These are phyloP conservation scores for Hemistola chrysoprasaria DNA, from an alignment of 2,888 invertebrate genomes.

Conservation along the genomic window DNA sequence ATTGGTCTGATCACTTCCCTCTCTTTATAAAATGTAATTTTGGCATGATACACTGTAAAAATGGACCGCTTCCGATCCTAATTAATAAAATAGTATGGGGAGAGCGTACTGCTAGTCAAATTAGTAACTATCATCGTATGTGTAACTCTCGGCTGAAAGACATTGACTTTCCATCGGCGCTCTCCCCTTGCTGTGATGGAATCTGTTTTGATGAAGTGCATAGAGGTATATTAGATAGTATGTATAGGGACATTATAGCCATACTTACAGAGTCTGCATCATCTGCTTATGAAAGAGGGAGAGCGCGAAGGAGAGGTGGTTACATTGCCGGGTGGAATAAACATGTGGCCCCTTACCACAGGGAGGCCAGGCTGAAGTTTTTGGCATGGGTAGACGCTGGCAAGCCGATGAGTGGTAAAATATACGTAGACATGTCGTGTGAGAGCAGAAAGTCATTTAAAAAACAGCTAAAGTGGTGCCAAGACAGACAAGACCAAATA, in stretches of 20 bases:
- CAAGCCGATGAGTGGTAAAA: too few relatives aligned
- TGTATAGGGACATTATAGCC: slow-evolving; percentile 8
- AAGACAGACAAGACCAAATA: too few relatives aligned
- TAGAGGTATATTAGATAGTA: slow-evolving; percentile 3
- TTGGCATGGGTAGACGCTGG: too few relatives aligned
- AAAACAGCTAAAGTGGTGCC: too few relatives aligned
- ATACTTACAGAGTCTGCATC: slow-evolving; percentile 6
- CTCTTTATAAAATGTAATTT: slow-evolving; percentile 5
- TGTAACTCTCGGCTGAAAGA: slow-evolving; percentile 8
- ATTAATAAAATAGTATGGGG: too few relatives aligned
- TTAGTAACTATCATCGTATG: slow-evolving; percentile 1
- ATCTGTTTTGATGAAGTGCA: slow-evolving; percentile 7
- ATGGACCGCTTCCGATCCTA: too few relatives aligned
- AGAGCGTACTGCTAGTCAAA: slow-evolving; percentile 1
- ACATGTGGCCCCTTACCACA: not conserved
- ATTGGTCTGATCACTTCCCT: slow-evolving; percentile 9
- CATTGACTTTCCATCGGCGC: slow-evolving; percentile 9
- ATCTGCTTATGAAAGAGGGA: not conserved
- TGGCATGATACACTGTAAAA: not conserved
- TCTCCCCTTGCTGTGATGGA: slow-evolving; percentile 10
- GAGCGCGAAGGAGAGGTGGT: not conserved
- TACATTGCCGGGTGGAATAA: slow-evolving; percentile 2
- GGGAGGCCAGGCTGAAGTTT: too few relatives aligned
- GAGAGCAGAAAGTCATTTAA: too few relatives aligned
- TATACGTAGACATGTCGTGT: too few relatives aligned